Percentiles rank a stretch among this genome's conserved stretches.
These are phyloP conservation scores for Choristoneura rosaceana DNA, from an alignment of 2,888 invertebrate genomes.

Conservation along the genomic window DNA sequence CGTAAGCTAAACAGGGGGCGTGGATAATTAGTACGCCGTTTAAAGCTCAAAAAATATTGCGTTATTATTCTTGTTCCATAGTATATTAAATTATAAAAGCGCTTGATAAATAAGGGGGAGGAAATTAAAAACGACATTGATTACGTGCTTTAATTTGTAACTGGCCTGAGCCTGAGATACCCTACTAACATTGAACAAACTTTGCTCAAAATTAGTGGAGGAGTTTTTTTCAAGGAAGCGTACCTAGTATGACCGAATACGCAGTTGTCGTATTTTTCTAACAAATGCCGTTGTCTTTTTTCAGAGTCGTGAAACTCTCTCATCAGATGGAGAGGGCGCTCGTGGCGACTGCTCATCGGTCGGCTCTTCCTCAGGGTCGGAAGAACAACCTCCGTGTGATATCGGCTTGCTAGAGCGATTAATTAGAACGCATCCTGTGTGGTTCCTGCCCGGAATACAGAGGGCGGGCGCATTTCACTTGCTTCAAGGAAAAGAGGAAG, in stretches of 20 bases:
- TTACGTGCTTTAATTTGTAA: background rate
- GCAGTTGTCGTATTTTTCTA: no score
- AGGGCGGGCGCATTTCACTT: slow-evolving; percentile 97
- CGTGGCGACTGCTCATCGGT: slow-evolving; percentile 86
- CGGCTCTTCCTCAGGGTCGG: slow-evolving; percentile 84
- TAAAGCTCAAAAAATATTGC: slow-evolving; percentile 27
- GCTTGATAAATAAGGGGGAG: slow-evolving; percentile 14
- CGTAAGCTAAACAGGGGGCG: slow-evolving; percentile 53
- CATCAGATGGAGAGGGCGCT: slow-evolving; percentile 87
- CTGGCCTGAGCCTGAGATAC: background rate
- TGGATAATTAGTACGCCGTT: slow-evolving; percentile 60
- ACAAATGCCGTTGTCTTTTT: slow-evolving; percentile 48
- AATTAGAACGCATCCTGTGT: slow-evolving; percentile 96
- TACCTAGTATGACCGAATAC: no score
- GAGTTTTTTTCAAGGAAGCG: background rate
- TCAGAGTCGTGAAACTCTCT: slow-evolving; percentile 88
- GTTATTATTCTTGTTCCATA: slow-evolving; percentile 28
- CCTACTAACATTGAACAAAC: no score
- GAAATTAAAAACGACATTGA: slow-evolving; percentile 3
- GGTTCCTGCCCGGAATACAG: slow-evolving; percentile 97
- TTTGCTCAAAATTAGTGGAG: background rate
- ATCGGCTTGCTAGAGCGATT: slow-evolving; percentile 94
- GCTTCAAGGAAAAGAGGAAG: slow-evolving; percentile 96
- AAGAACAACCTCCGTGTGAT: slow-evolving; percentile 92
- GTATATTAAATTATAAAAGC: slow-evolving; percentile 29